Conservation (phyloP, 2,113 vertebrate species). For the Heliornis fulica region DNA sequence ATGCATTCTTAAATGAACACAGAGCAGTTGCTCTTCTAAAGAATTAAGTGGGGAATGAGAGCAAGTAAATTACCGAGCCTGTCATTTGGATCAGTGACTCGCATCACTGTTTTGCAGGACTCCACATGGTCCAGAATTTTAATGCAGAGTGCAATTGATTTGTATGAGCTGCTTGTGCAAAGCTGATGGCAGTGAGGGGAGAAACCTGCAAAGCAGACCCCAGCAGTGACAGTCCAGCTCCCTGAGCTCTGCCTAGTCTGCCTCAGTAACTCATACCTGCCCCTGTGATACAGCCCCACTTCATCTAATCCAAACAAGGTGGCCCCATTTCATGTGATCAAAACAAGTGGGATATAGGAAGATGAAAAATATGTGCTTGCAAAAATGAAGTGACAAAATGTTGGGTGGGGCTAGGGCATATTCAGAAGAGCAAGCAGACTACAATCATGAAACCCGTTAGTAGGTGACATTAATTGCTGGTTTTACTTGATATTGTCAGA, state of each 20-base stretch:
- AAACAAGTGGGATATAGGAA: conserved; percentile 34
- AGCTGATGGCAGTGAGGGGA: not conserved
- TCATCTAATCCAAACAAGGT: not conserved
- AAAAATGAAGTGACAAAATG: conserved; percentile 50
- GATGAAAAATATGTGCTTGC: conserved; percentile 47
- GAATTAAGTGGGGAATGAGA: conserved; percentile 68
- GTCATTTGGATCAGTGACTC: conserved; percentile 68
- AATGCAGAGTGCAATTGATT: conserved; percentile 52
- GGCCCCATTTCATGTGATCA: not conserved
- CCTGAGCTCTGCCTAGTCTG: not conserved
- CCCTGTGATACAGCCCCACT: not conserved
- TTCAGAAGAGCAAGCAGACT: conserved; percentile 62
- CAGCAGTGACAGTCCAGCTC: not conserved
- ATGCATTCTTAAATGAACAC: conserved; percentile 54
- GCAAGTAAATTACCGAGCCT: conserved; percentile 62
- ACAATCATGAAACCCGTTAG: conserved; percentile 64
- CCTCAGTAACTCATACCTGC: not conserved
- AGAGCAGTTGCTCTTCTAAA: conserved; percentile 55
- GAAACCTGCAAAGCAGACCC: not conserved
- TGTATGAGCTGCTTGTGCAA: conserved; percentile 54
- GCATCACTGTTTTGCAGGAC: conserved; percentile 51
- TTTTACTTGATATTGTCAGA: conserved; percentile 57
- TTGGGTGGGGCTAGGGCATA: conserved; percentile 38
- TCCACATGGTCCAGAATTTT: conserved; percentile 56
- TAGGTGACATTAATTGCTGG: conserved; percentile 70